A percentile compares a stretch with the other conserved stretches of the same genome.
phyloP scores from a whole-genome alignment of 2,888 invertebrate genomes.

The Lydus trimaculatus region DNA sequence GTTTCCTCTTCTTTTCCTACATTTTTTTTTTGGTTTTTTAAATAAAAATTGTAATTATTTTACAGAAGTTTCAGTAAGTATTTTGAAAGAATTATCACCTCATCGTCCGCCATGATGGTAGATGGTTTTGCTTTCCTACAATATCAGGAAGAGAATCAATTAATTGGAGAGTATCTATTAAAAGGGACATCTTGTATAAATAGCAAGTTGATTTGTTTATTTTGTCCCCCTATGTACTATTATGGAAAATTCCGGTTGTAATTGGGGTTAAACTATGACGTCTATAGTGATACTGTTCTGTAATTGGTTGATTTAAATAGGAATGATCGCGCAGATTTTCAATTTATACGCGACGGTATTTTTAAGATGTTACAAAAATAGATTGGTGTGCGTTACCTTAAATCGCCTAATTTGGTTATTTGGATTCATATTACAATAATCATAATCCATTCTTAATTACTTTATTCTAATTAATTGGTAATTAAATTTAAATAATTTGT shows the following conservation, averaged over 20 bases:
- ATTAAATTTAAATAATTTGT: no score
- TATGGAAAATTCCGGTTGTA: not conserved
- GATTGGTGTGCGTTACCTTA: no score
- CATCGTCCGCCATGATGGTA: constrained; percentile 92
- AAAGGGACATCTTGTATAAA: no score
- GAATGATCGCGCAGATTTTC: not conserved
- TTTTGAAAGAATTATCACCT: constrained; percentile 66
- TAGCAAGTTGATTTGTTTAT: no score
- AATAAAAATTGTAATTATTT: not conserved
- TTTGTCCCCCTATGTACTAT: not conserved
- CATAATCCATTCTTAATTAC: no score
- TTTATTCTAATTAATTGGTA: no score
- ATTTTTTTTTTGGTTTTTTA: constrained; percentile 82
- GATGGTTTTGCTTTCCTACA: constrained; percentile 55
- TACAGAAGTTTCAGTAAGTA: not conserved
- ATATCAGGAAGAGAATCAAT: not conserved
- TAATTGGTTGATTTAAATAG: not conserved
- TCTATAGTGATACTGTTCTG: not conserved
- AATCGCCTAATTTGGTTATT: constrained; percentile 43
- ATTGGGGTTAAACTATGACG: not conserved
- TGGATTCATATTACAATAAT: constrained; percentile 1
- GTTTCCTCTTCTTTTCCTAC: constrained; percentile 97
- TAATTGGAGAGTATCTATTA: no score
- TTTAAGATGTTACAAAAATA: not conserved
- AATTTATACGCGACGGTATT: no score